phyloP scores from a whole-genome alignment of 1,140 invertebrate species.

The Cotesia chilonis region DNA sequence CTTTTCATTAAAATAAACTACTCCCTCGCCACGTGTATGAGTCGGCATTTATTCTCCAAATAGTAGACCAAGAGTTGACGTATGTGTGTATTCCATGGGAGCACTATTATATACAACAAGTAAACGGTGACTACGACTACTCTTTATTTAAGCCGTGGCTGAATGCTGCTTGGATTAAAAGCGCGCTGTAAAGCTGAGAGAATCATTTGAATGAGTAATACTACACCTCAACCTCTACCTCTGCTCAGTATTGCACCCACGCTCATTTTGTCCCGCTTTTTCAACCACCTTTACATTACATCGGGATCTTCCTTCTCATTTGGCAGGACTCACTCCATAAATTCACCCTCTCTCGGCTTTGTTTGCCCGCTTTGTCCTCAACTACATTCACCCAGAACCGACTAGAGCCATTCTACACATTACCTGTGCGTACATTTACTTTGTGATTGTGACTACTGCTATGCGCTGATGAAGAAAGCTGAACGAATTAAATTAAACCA shows the following conservation, averaged over 20 bases:
- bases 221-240: conserved; percentile 56
- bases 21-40: conserved; percentile 31
- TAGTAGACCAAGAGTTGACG: neutral
- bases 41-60: conserved; percentile 30
- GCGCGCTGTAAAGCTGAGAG: conserved; percentile 49
- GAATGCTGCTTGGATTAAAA: conserved; percentile 63
- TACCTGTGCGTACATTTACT: conserved; percentile 46
- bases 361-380: conserved; percentile 62
- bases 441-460: neutral
- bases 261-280: conserved; percentile 40
- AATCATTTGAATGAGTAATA: conserved; percentile 68
- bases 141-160: conserved; percentile 52
- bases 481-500: too few relatives aligned
- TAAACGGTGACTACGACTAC: conserved; percentile 35
- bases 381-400: conserved; percentile 50
- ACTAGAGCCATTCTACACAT: conserved; percentile 47
- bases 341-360: conserved; percentile 55
- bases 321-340: neutral
- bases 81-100: conserved; percentile 42
- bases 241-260: conserved; percentile 52
- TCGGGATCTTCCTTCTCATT: neutral
- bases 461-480: too few relatives aligned
- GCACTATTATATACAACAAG: conserved; percentile 32
- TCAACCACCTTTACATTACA: conserved; percentile 7
- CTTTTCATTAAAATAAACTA: too few relatives aligned